phyloP scores from a whole-genome alignment of 2,888 invertebrate species.

The Ormyrus rosae region DNA sequence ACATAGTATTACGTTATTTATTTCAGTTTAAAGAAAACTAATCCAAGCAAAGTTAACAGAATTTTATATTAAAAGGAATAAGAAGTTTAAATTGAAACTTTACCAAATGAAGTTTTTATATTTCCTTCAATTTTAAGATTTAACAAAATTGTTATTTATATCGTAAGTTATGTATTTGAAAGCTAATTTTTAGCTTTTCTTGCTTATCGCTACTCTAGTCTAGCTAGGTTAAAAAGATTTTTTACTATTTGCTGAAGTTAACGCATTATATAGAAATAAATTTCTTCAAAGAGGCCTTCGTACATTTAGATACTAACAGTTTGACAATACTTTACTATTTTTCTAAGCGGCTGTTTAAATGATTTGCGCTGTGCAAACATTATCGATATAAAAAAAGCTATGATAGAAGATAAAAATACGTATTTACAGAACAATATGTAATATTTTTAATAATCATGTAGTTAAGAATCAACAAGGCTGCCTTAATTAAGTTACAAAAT shows the following conservation, averaged over 20 bases:
- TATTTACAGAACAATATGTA: slow-evolving; percentile 49
- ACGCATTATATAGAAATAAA: slow-evolving; percentile 16
- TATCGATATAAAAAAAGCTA: not conserved
- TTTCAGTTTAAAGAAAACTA: not conserved
- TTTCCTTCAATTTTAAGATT: slow-evolving; percentile 5
- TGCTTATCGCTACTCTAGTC: slow-evolving; percentile 73
- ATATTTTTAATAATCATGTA: slow-evolving; percentile 51
- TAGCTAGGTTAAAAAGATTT: slow-evolving; percentile 59
- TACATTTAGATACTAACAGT: not conserved
- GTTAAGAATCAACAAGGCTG: slow-evolving; percentile 65
- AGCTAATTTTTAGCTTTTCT: slow-evolving; percentile 60
- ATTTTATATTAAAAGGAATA: not conserved
- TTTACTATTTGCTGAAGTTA: slow-evolving; percentile 18
- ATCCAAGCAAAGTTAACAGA: not conserved
- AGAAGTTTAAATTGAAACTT: not conserved
- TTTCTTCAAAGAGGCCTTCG: not conserved
- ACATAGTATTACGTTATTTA: slow-evolving; percentile 12
- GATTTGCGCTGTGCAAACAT: not conserved
- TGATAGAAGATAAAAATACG: not conserved
- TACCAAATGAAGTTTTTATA: slow-evolving; percentile 11
- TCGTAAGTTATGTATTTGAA: slow-evolving; percentile 26
- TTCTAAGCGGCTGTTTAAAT: not conserved
- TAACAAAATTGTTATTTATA: slow-evolving; percentile 27
- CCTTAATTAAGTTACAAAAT: slow-evolving; percentile 71
- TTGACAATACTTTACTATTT: no score